Conservation (phyloP, 2,797 vertebrate genomes). For the Antrozous pallidus region DNA sequence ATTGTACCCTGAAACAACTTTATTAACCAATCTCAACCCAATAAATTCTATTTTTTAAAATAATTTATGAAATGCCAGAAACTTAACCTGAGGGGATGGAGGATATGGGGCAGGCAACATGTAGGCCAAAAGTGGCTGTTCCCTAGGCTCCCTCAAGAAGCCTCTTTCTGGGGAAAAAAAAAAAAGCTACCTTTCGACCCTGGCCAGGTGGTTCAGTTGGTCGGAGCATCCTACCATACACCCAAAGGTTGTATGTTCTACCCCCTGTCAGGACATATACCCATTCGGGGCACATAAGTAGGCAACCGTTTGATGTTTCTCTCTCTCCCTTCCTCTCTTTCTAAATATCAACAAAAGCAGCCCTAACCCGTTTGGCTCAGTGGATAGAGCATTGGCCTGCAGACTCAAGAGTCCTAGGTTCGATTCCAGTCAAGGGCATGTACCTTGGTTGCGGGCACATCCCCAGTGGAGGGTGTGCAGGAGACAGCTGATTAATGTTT, state of each 20-base stretch:
- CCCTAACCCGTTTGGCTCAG: no score
- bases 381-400: no score
- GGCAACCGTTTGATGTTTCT: no score
- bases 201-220: not conserved
- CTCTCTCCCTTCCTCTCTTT: no score
- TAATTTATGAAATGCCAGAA: constrained; percentile 17
- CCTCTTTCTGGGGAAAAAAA: not conserved
- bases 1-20: not conserved
- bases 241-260: not conserved
- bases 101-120: not conserved
- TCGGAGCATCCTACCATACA: not conserved
- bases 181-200: not conserved
- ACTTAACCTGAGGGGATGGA: not conserved
- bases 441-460: no score
- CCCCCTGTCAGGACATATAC: not conserved
- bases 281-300: not conserved
- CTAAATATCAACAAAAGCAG: no score
- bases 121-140: not conserved
- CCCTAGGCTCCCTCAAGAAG: not conserved
- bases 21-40: not conserved
- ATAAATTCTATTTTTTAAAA: not conserved
- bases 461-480: no score
- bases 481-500: no score
- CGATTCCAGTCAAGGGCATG: no score
- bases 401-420: no score